These are phyloP conservation scores for Anguilla japonica DNA, from an alignment of 2,113 vertebrate genomes.

Conservation along the genomic window DNA sequence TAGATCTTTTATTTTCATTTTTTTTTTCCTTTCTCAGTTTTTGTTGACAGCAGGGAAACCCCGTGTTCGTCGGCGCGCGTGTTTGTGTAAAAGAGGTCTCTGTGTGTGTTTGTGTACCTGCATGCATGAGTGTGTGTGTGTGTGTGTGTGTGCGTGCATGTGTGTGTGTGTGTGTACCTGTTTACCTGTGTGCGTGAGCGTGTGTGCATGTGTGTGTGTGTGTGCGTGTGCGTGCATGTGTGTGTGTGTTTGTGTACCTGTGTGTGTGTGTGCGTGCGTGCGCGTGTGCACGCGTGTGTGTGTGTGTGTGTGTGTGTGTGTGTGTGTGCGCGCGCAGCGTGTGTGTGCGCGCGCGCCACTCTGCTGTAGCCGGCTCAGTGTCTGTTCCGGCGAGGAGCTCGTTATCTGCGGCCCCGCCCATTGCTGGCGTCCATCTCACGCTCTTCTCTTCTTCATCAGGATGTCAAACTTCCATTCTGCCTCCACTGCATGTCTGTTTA, in stretches of 20 bases:
- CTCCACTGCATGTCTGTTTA: background rate
- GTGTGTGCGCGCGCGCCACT: constrained; percentile 33
- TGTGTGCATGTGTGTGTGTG: too few relatives aligned
- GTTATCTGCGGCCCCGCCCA: background rate
- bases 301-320: background rate
- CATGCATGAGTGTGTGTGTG: too few relatives aligned
- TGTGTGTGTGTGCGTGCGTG: constrained; percentile 20
- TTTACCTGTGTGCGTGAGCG: background rate
- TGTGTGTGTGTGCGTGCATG: too few relatives aligned
- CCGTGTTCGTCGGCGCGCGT: background rate
- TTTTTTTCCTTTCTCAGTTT: background rate
- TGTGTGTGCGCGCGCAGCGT: constrained; percentile 15
- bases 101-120: too few relatives aligned
- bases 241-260: too few relatives aligned
- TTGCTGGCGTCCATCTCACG: background rate
- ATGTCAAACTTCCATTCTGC: background rate
- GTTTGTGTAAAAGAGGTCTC: too few relatives aligned
- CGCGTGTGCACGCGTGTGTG: constrained; percentile 18
- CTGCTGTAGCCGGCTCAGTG: constrained; percentile 33
- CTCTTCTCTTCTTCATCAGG: background rate
- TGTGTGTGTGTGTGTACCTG: too few relatives aligned
- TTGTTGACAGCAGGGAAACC: background rate
- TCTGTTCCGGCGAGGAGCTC: constrained; percentile 42
- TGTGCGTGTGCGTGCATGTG: too few relatives aligned
- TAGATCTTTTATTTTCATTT: constrained; percentile 23